A percentile compares a stretch with the other conserved stretches of the same genome.
Conservation (phyloP, 2,888 invertebrate species). For the Drosophila incognita region DNA sequence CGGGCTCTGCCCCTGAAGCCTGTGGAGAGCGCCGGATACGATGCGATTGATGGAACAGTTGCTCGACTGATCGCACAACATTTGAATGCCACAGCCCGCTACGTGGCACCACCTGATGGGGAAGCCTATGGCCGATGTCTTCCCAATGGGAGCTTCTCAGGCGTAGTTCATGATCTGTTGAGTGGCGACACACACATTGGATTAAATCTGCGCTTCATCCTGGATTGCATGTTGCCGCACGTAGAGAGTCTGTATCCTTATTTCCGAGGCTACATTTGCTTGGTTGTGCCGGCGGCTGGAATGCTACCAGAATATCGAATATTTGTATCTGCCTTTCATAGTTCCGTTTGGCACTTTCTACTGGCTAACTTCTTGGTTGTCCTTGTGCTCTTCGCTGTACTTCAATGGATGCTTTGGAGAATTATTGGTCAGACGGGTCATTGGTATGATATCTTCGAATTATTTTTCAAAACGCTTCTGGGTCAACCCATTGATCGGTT, state of each 20-base stretch:
- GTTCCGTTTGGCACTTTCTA: constrained; percentile 69
- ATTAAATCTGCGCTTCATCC: constrained; percentile 76
- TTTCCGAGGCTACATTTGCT: constrained; percentile 60
- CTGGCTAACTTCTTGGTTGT: constrained; percentile 61
- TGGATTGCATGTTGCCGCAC: constrained; percentile 52
- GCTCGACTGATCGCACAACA: constrained; percentile 60
- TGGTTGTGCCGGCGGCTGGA: constrained; percentile 80
- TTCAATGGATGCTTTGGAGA: constrained; percentile 38
- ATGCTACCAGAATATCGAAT: constrained; percentile 76
- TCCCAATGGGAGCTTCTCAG: constrained; percentile 69
- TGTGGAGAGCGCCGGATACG: constrained; percentile 48
- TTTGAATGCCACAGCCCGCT: constrained; percentile 76
- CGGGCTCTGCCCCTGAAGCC: constrained; percentile 65
- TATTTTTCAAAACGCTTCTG: constrained; percentile 76
- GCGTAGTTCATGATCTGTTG: constrained; percentile 69
- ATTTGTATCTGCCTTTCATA: constrained; percentile 73
- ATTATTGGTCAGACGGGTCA: constrained; percentile 21
- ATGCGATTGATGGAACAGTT: constrained; percentile 64
- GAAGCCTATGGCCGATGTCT: constrained; percentile 73
- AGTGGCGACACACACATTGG: constrained; percentile 68
- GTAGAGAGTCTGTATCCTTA: constrained; percentile 78
- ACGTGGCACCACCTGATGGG: constrained; percentile 70
- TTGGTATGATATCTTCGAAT: constrained; percentile 71
- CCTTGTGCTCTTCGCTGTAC: constrained; percentile 29
- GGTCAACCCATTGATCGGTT: constrained; percentile 75